These are phyloP conservation scores for Herminia tarsipennalis DNA, from an alignment of 2,888 invertebrate genomes.

Conservation along the genomic window DNA sequence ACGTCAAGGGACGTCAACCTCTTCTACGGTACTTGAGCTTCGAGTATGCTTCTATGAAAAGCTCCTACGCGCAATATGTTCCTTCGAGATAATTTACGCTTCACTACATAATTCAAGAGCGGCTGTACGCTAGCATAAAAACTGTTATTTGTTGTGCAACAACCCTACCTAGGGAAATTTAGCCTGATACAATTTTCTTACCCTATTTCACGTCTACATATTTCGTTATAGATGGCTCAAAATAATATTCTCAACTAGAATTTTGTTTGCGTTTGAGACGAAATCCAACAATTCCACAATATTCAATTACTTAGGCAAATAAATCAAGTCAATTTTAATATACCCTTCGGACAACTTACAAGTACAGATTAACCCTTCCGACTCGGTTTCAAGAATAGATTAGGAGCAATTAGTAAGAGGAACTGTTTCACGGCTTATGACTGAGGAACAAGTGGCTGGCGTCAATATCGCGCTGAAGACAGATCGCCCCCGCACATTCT, in stretches of 20 bases:
- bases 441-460: conserved; percentile 52
- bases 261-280: no score
- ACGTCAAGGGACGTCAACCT: conserved; percentile 61
- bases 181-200: conserved; percentile 17
- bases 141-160: conserved; percentile 48
- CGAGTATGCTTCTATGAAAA: conserved; percentile 69
- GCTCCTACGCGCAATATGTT: conserved; percentile 67
- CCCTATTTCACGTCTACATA: conserved; percentile 11
- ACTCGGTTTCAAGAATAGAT: conserved; percentile 46
- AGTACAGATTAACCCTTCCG: conserved; percentile 41
- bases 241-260: no score
- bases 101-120: conserved; percentile 56
- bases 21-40: conserved; percentile 59
- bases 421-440: conserved; percentile 59
- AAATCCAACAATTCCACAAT: background rate
- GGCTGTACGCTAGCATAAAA: conserved; percentile 41
- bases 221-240: background rate
- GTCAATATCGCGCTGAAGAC: conserved; percentile 52
- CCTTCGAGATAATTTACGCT: conserved; percentile 64
- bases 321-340: conserved; percentile 19
- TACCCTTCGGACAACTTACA: conserved; percentile 26
- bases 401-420: conserved; percentile 63
- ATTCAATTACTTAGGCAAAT: conserved; percentile 16
- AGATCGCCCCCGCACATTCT: conserved; percentile 67
- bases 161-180: conserved; percentile 49